Evolutionary conservation across 2,888 invertebrate genomes (phyloP), one percentile per base, ranked within the genome.

Genomic region (Syrista parreyssii): DNA sequence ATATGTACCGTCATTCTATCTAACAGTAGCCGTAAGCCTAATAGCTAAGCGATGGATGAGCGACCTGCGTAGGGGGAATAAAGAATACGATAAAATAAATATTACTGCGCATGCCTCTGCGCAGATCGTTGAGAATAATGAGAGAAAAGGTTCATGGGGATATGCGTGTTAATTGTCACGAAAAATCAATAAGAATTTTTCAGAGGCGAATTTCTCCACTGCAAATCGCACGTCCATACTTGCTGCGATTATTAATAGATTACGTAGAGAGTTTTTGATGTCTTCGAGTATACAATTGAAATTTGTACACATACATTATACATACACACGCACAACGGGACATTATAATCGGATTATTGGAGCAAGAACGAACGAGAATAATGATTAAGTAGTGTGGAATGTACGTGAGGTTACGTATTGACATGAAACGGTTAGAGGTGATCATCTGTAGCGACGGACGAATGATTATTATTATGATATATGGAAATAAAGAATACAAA

Each of bases 251-350:
- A 74, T 72, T 68, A 40, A 88, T 71, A 31, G 84, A 88, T 89
- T 87, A 90, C 86, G 90, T 91, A 91, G 90, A 87, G 89, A 89
- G 89, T 91, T 90, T 91, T 91, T 88, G 90, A 91, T 91, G 91
- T 91, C 90, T 91, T 91, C 89, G 90, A 90, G 87, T 90, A 90
- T 90, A 90, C 88, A 89, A 88, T 88, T 86, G 88, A 90, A 88
- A 88, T 91, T 90, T 90, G 88, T 90, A 90, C 89, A 89, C 84
- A 86, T 85, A 82, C 71, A 71, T 55, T 23, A 55, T 55, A 55
- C 55, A 82, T 75, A 88, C 86, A 87, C 90, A 88, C 90, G 89
- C 91, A 91, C 89, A 89, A 89, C 15, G 87, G 89, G 88, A 90
- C 86, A 86, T 87, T 87, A 84, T 88, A 86, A 87, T 83, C 82